Base-by-base conservation (phyloP, 2,797 vertebrate species). In the Vultur gryphus region DNA sequence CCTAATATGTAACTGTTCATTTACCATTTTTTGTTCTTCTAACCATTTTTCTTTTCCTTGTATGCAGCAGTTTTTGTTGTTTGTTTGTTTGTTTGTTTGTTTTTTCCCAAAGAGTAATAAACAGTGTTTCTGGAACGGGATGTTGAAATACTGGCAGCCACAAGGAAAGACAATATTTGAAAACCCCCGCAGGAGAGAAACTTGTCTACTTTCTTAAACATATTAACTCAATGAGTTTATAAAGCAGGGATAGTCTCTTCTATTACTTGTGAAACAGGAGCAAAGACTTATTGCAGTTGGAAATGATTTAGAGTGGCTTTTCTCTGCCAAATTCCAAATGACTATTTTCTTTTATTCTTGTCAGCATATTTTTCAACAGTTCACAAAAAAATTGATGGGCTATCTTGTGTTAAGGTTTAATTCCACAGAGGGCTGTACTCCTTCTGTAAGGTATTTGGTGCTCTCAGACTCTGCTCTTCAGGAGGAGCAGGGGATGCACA, bases 301-400 rank as follows among this genome's bases (percentile, higher is more conserved):
- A 93, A 96, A 62, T 84, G 24, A 94, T 93, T 96, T 95, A 84
- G 78, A 86, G 35, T 82, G 65, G 14, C 31, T 91, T 95, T 92
- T 86, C 58, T 86, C 66, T 96, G 82, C 89, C 62, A 91, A 70
- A 88, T 93, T 89, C 61, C 21, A 26, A 69, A 86, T 52, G 1
- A 43, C 44, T 81, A 8, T 54, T 75, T 95, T 90, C 65, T 72
- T 58, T 67, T 49, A 73, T 91, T 94, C 43, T 94, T 78, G 84
- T 75, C 87, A 93, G 58, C 46, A 7, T 97, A 51, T 83, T 95
- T 95, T 96, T 88, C 75, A 86, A 4, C 76, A 88, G 61, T 91
- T 92, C 79, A 86, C 89, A 92, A 64, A 84, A 91, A 29, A 55
- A 13, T 9, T 41, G 71, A 35, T 84, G 78, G 49, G 46, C 65